Percentiles rank a stretch among this genome's conserved stretches.
Conservation (phyloP, 2,113 vertebrate species). For the Eulacestoma nigropectus region DNA sequence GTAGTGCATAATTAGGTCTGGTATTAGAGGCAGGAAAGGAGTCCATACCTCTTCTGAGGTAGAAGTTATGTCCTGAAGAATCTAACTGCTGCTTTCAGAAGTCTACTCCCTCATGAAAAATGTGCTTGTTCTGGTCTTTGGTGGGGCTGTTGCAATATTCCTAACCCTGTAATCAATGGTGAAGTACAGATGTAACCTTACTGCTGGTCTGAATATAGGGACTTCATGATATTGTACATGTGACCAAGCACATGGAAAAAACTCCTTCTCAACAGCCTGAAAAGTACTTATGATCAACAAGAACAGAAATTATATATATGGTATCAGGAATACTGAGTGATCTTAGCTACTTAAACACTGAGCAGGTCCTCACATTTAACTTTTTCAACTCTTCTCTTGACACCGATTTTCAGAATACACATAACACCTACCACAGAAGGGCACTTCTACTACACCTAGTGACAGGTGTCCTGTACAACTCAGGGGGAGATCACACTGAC, state of each 20-base stretch:
- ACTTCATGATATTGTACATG: neutral
- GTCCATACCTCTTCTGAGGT: neutral
- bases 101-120: slow-evolving; percentile 31
- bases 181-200: neutral
- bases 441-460: neutral
- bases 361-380: neutral
- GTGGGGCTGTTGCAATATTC: neutral
- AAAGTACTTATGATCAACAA: neutral
- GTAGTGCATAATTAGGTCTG: neutral
- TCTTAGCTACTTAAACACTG: neutral
- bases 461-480: neutral
- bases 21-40: neutral
- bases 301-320: neutral
- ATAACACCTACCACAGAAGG: neutral
- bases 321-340: neutral
- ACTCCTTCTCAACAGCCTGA: neutral
- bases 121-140: neutral
- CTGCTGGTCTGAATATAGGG: neutral
- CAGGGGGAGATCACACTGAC: neutral
- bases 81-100: neutral
- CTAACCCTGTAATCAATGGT: neutral
- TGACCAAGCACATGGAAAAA: neutral
- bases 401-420: neutral
- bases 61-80: neutral
- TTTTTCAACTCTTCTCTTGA: neutral